A percentile compares a stretch with the other conserved stretches of the same genome.
Evolutionary conservation across 2,888 invertebrate species (phyloP).

Genomic region (Agrenia bidenticulata): DNA sequence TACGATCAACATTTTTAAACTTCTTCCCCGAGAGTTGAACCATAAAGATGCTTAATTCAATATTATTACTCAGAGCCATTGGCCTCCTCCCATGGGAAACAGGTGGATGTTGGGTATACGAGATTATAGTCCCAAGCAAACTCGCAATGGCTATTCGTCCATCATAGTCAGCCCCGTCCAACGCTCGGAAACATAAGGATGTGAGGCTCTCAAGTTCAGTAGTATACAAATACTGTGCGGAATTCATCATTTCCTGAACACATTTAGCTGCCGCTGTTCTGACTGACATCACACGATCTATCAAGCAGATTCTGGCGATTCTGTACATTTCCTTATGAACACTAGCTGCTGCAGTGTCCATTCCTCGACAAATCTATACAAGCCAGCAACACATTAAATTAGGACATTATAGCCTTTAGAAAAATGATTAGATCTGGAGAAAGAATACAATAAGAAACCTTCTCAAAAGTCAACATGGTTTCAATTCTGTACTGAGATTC

Average conservation of each 20-base stretch:
- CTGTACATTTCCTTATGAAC: conserved; percentile 88
- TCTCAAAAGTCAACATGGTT: conserved; percentile 94
- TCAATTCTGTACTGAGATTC: conserved; percentile 96
- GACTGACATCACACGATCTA: conserved; percentile 89
- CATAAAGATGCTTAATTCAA: neutral
- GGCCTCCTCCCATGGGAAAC: conserved; percentile 40
- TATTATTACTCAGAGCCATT: conserved; percentile 6
- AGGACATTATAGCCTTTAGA: too few relatives aligned
- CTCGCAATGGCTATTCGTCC: conserved; percentile 88
- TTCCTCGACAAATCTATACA: conserved; percentile 77
- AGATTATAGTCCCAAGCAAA: conserved; percentile 82
- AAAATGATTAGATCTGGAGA: too few relatives aligned
- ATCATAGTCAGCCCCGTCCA: conserved; percentile 90
- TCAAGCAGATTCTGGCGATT: conserved; percentile 80
- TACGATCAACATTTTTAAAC: conserved; percentile 4
- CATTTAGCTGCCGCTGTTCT: conserved; percentile 83
- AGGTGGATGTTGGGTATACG: conserved; percentile 72
- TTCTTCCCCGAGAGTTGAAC: neutral
- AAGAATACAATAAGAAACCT: too few relatives aligned
- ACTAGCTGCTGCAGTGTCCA: conserved; percentile 88
- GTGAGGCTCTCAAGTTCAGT: conserved; percentile 89
- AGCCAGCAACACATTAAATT: neutral
- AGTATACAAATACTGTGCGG: conserved; percentile 58
- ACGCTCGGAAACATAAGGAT: conserved; percentile 85
- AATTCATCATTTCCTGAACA: conserved; percentile 48